Conservation (phyloP, 2,113 vertebrate species). For the Entomyzon cyanotis region DNA sequence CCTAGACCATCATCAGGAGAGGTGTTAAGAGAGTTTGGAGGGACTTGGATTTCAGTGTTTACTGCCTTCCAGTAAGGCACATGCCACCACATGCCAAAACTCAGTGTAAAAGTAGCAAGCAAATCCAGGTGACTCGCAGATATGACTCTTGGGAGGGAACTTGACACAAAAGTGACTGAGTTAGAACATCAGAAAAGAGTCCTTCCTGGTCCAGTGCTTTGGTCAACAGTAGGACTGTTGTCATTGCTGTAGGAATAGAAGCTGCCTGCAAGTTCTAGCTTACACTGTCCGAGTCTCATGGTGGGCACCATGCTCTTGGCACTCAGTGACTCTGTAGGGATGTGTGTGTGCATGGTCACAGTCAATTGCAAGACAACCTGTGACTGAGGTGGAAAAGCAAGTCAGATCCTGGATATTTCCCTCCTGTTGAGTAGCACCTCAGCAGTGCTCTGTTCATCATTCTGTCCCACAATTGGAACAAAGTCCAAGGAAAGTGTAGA, state of each 20-base stretch:
- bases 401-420: background rate
- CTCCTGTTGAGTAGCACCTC: background rate
- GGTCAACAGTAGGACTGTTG: background rate
- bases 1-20: background rate
- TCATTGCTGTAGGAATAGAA: background rate
- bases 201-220: background rate
- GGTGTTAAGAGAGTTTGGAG: background rate
- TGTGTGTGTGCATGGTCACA: background rate
- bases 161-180: background rate
- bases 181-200: background rate
- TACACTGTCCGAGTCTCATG: background rate
- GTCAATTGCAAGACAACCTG: background rate
- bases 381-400: background rate
- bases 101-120: background rate
- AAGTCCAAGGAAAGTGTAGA: background rate
- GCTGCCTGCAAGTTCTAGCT: background rate
- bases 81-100: background rate
- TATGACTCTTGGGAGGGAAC: background rate
- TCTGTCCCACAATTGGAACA: background rate
- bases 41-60: background rate
- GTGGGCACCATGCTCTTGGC: background rate
- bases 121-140: background rate
- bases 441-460: background rate
- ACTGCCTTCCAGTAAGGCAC: background rate
- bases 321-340: background rate